A percentile compares a stretch with the other conserved stretches of the same genome.
Evolutionary conservation across 2,888 invertebrate genomes (phyloP).

Genomic region (Candidula unifasciata): DNA sequence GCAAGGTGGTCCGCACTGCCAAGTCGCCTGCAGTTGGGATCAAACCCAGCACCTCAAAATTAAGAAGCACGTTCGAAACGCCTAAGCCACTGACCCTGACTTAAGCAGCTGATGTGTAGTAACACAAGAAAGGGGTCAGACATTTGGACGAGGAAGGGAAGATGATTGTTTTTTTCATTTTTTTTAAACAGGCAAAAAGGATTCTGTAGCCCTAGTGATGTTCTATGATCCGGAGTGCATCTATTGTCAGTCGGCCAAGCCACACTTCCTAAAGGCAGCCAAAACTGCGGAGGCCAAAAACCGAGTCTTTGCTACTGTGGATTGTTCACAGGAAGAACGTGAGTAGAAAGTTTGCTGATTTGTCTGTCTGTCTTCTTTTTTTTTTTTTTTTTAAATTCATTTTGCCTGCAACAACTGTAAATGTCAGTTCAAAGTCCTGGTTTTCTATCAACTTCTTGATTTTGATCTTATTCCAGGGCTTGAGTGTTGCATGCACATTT

Average conservation of each 20-base stretch:
- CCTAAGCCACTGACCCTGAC: too few species aligned
- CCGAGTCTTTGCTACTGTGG: conserved; percentile 26
- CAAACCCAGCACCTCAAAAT: too few species aligned
- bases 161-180: background rate
- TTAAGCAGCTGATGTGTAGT: too few species aligned
- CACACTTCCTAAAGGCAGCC: conserved; percentile 46
- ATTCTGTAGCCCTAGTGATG: conserved; percentile 33
- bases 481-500: too few species aligned
- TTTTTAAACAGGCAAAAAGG: background rate
- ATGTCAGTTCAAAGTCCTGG: too few species aligned
- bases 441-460: too few species aligned
- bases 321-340: conserved; percentile 37
- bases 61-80: too few species aligned
- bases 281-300: conserved; percentile 20
- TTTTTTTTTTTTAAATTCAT: too few species aligned
- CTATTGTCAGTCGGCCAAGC: conserved; percentile 27
- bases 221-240: conserved; percentile 39
- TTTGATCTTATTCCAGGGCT: too few species aligned
- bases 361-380: background rate
- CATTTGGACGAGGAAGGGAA: background rate
- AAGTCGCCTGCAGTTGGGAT: too few species aligned
- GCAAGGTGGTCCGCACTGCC: too few species aligned
- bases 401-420: background rate
- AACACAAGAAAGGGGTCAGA: background rate
- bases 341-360: background rate